A percentile compares a stretch with the other conserved stretches of the same genome.
These are phyloP conservation scores for Leptestheria dahalacensis DNA, from an alignment of 1,140 invertebrate species.

Conservation along the genomic window DNA sequence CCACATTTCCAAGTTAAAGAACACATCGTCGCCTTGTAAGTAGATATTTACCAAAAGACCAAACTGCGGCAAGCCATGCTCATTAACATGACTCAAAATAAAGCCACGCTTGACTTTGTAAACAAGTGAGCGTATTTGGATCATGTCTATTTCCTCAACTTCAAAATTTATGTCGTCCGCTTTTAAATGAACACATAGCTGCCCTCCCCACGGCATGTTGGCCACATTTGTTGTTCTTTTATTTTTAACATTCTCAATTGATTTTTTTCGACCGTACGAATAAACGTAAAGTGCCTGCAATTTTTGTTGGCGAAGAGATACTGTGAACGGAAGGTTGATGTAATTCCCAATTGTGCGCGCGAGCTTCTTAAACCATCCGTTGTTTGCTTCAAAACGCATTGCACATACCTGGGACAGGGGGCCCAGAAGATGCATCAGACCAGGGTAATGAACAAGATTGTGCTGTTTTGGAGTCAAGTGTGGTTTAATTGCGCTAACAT, in stretches of 20 bases:
- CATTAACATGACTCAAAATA: not conserved
- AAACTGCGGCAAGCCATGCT: not conserved
- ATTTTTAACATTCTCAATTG: not conserved
- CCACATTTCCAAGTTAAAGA: not conserved
- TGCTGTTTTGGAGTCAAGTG: slow-evolving; percentile 8
- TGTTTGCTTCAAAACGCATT: slow-evolving; percentile 14
- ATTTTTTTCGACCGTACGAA: not conserved
- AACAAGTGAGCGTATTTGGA: not conserved
- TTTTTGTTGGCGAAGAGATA: not conserved
- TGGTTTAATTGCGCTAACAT: not conserved
- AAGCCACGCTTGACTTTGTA: not conserved
- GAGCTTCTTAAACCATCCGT: slow-evolving; percentile 8
- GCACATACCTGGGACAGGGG: slow-evolving; percentile 1
- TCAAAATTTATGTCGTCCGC: not conserved
- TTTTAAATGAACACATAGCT: not conserved
- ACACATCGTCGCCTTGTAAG: not conserved
- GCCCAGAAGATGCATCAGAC: slow-evolving; percentile 1
- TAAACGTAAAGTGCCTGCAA: not conserved
- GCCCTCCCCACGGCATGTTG: not conserved
- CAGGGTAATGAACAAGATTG: slow-evolving; percentile 9
- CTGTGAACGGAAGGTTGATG: not conserved
- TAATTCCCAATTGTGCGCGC: not conserved
- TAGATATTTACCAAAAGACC: not conserved
- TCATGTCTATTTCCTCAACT: not conserved
- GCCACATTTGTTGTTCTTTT: not conserved